Conservation (phyloP, 2,113 vertebrate genomes). For the Damaliscus lunatus region DNA sequence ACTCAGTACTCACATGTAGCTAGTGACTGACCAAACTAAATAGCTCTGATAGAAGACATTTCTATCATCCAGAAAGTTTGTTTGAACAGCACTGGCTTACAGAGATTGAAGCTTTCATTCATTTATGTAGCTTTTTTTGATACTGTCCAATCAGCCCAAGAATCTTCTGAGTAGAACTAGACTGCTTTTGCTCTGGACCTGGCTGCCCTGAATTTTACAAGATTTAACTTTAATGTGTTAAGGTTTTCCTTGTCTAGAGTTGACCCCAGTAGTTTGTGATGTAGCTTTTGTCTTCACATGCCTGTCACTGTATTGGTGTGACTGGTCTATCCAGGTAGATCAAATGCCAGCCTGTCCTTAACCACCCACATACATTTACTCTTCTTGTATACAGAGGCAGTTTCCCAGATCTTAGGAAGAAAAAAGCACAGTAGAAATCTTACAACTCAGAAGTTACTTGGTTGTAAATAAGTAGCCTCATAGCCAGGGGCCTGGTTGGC, state of each 20-base stretch:
- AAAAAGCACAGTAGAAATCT: not conserved
- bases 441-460: not conserved
- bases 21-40: not conserved
- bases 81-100: not conserved
- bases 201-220: not conserved
- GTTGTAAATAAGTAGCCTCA: not conserved
- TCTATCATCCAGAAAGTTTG: not conserved
- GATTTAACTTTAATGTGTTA: not conserved
- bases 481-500: not conserved
- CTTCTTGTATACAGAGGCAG: not conserved
- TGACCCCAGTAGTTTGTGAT: not conserved
- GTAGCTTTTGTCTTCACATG: not conserved
- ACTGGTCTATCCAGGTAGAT: not conserved
- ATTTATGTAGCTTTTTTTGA: not conserved
- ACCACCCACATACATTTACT: not conserved
- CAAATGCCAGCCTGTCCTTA: not conserved
- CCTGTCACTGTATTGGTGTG: not conserved
- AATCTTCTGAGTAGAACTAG: constrained; percentile 7
- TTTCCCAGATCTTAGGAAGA: not conserved
- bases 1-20: not conserved
- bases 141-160: not conserved
- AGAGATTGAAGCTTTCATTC: not conserved
- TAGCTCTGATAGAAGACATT: not conserved
- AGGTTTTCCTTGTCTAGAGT: constrained; percentile 26
- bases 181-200: not conserved